phyloP scores from a whole-genome alignment of 2,797 vertebrate genomes.

The Adelosebastes latens region DNA sequence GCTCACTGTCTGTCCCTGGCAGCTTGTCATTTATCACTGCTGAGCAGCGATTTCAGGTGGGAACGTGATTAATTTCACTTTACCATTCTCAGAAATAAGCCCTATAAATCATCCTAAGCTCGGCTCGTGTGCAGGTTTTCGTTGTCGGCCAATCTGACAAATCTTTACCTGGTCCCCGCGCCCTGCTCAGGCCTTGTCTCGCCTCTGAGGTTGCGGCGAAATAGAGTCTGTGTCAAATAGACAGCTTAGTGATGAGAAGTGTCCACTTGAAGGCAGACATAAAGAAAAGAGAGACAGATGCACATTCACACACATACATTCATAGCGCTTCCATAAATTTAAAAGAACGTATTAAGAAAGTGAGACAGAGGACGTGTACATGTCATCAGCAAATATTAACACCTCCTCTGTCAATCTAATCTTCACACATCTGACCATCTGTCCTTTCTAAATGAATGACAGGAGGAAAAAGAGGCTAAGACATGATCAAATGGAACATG shows the following conservation, averaged over 20 bases:
- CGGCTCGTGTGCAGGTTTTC: constrained; percentile 66
- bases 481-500: constrained; percentile 65
- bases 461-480: constrained; percentile 36
- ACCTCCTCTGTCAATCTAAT: constrained; percentile 45
- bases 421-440: constrained; percentile 50
- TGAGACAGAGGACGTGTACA: constrained; percentile 25
- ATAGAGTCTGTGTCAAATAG: constrained; percentile 57
- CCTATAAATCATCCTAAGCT: constrained; percentile 87
- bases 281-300: constrained; percentile 19
- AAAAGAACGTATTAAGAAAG: not conserved
- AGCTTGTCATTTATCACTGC: constrained; percentile 88
- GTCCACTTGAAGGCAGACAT: constrained; percentile 35
- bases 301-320: not conserved
- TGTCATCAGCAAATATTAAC: constrained; percentile 70
- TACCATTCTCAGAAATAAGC: constrained; percentile 89
- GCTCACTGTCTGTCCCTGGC: constrained; percentile 85
- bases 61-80: constrained; percentile 89
- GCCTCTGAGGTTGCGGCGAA: constrained; percentile 45
- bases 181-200: constrained; percentile 54
- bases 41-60: constrained; percentile 85
- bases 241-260: constrained; percentile 48
- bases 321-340: constrained; percentile 23
- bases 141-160: constrained; percentile 79
- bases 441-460: constrained; percentile 60
- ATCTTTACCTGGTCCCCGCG: constrained; percentile 77